A percentile compares a stretch with the other conserved stretches of the same genome.
These are phyloP conservation scores for Cyclura pinguis DNA, from an alignment of 2,797 vertebrate genomes.

Conservation along the genomic window DNA sequence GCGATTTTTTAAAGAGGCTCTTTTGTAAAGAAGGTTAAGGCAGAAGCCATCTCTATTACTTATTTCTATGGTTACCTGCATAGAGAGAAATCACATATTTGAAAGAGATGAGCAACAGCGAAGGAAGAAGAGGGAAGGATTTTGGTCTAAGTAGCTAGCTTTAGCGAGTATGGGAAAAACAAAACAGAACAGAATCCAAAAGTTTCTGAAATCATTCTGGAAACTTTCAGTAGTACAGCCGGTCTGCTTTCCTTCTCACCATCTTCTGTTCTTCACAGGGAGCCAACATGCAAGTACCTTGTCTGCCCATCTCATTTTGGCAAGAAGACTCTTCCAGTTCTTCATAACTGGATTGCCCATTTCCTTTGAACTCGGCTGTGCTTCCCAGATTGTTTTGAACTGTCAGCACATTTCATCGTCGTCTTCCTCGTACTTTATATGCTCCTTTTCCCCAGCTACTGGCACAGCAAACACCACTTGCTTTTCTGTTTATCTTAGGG, in stretches of 20 bases:
- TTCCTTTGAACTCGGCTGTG: background rate
- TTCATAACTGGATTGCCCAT: background rate
- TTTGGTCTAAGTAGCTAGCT: slow-evolving; percentile 21
- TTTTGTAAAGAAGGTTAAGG: slow-evolving; percentile 46
- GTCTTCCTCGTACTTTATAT: background rate
- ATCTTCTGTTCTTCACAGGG: background rate
- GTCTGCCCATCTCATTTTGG: background rate
- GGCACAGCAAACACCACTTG: background rate
- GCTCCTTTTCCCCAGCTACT: background rate
- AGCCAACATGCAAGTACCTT: accelerated
- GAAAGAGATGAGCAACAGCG: slow-evolving; percentile 44
- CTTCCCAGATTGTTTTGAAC: background rate
- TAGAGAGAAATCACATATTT: slow-evolving; percentile 37
- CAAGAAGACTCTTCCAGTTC: background rate
- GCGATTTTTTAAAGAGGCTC: slow-evolving; percentile 37
- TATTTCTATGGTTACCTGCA: slow-evolving; percentile 75
- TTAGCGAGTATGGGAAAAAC: background rate
- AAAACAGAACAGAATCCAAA: background rate
- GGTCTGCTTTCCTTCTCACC: accelerated
- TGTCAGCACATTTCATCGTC: slow-evolving; percentile 32
- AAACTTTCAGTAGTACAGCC: slow-evolving; percentile 12
- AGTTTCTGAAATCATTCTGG: slow-evolving; percentile 9
- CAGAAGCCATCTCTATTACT: slow-evolving; percentile 35
- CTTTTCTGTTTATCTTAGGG: background rate
- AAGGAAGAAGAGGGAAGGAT: slow-evolving; percentile 10